Evolutionary conservation across 2,797 vertebrate species (phyloP).

Genomic region (Brotula barbata): DNA sequence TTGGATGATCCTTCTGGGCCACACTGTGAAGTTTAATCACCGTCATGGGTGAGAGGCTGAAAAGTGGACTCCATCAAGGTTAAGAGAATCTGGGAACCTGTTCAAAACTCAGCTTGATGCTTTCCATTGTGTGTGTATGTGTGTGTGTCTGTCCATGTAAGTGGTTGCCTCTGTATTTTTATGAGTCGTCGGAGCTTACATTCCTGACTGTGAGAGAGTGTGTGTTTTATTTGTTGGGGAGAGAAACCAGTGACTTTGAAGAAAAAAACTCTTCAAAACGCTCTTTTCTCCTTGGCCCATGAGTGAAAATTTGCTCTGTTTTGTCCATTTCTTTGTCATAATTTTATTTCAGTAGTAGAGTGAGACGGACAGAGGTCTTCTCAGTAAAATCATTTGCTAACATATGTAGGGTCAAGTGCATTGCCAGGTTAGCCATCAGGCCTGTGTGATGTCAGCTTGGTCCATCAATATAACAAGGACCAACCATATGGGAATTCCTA

Average conservation of each 20-base stretch:
- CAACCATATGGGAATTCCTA: no score
- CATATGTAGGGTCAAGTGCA: conserved; percentile 23
- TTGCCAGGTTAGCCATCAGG: no score
- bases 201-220: conserved; percentile 16
- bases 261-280: conserved; percentile 17
- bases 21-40: conserved; percentile 52
- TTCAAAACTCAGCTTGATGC: conserved; percentile 74
- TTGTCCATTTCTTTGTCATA: conserved; percentile 11
- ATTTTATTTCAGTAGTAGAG: background rate
- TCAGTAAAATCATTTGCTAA: conserved; percentile 54
- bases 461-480: no score
- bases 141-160: conserved; percentile 12
- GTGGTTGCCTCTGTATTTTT: conserved; percentile 7
- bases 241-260: conserved; percentile 66
- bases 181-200: conserved; percentile 21
- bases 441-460: no score
- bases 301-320: conserved; percentile 1
- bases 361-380: conserved; percentile 19
- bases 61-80: conserved; percentile 60
- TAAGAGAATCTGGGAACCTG: conserved; percentile 70
- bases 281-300: background rate
- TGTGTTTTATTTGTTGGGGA: conserved; percentile 16
- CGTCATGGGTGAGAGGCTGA: conserved; percentile 40
- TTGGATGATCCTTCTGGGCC: conserved; percentile 27
- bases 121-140: conserved; percentile 37